Evolutionary conservation across 2,113 vertebrate genomes (phyloP), one percentile per base, ranked within the genome.

Genomic region (Natator depressus): DNA sequence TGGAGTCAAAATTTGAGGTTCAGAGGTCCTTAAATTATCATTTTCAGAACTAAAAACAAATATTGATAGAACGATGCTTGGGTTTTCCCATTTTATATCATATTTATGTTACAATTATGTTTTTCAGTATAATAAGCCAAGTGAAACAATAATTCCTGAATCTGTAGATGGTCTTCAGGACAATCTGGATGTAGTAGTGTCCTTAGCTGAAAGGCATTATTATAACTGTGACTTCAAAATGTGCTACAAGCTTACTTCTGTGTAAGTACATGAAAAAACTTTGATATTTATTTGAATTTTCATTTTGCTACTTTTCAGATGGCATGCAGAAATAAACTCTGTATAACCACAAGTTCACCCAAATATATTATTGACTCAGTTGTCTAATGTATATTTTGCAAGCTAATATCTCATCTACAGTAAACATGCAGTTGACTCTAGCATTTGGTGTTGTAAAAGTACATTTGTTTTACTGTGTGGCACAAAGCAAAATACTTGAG

Each of bases 181-280:
- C 95, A 99, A 99, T 95, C 96, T 99, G 98, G 99, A 99, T 98
- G 99, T 99, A 46, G 99, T 99, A 1, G 99, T 99, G 90, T 99
- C 99, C 89, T 98, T 99, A 94, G 99, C 99, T 91, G 99, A 99
- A 98, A 99, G 99, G 85, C 99, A 99, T 98, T 99, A 99, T 98
- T 99, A 99, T 98, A 99, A 99, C 98, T 99, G 99, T 98, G 99
- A 99, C 90, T 99, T 99, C 98, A 99, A 99, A 98, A 99, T 99
- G 99, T 99, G 99, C 98, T 99, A 99, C 98, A 99, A 99, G 89
- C 99, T 99, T 85, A 99, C 99, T 49, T 99, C 99, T 20, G 99
- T 98, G 99, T 99, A 98, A 98, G 99, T 99, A 97, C 69, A 35
- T 42, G 88, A 51, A 80, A 9, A 47, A 57, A 24, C 42, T 90